Conservation (phyloP, 1,140 invertebrate genomes). For the Atta colombica region DNA sequence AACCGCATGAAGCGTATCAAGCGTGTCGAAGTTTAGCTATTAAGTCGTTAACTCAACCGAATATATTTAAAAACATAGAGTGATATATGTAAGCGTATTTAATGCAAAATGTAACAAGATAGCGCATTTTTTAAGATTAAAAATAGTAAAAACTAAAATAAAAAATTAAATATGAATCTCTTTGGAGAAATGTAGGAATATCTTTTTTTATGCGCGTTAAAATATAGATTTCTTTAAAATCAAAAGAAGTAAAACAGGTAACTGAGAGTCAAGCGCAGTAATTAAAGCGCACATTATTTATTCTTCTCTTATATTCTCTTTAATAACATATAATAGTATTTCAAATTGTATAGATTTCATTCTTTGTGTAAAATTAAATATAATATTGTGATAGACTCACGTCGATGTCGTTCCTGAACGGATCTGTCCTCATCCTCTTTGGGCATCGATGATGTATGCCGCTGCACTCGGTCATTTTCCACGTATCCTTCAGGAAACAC, state of each 20-base stretch:
- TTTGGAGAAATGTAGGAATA: background rate
- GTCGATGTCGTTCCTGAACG: conserved; percentile 58
- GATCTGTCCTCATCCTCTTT: conserved; percentile 63
- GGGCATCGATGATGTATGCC: conserved; percentile 35
- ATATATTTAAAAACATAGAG: background rate
- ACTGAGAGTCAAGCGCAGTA: too few species aligned
- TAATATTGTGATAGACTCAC: conserved; percentile 58
- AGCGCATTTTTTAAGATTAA: background rate
- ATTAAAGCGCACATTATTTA: too few species aligned
- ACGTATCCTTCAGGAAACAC: conserved; percentile 82
- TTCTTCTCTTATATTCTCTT: too few species aligned
- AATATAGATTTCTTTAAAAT: background rate
- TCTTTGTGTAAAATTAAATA: background rate
- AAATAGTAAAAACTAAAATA: background rate
- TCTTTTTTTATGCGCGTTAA: background rate
- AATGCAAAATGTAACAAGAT: background rate
- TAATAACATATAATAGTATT: too few species aligned
- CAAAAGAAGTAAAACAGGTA: too few species aligned
- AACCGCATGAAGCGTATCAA: conserved; percentile 6
- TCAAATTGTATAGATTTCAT: background rate
- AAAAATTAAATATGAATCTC: background rate
- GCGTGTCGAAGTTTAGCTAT: background rate
- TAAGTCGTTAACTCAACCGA: conserved; percentile 2
- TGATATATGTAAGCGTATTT: background rate
- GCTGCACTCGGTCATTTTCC: conserved; percentile 63